A percentile compares a stretch with the other conserved stretches of the same genome.
Conservation (phyloP, 2,888 invertebrate genomes). For the Chironomus riparius region DNA sequence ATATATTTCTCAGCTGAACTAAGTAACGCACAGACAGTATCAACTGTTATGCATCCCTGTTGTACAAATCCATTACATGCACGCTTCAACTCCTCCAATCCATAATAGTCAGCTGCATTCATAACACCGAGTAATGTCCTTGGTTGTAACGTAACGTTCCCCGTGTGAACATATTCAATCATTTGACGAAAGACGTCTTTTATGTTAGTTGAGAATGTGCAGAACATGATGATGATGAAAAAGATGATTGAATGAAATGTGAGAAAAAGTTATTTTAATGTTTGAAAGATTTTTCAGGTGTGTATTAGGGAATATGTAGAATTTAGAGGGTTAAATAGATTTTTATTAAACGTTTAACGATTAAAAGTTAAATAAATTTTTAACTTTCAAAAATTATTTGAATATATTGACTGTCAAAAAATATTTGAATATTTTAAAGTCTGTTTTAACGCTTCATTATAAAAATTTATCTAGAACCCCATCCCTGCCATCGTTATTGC, state of each 20-base stretch:
- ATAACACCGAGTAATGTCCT: slow-evolving; percentile 60
- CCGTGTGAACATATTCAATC: slow-evolving; percentile 65
- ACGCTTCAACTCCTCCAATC: slow-evolving; percentile 56
- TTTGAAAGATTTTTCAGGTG: background rate
- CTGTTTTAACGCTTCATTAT: too few species aligned
- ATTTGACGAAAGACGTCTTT: slow-evolving; percentile 60
- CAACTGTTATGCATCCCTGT: slow-evolving; percentile 63
- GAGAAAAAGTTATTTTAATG: background rate
- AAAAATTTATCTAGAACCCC: too few species aligned
- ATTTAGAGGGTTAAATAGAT: too few species aligned
- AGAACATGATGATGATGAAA: background rate
- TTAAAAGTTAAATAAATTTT: too few species aligned
- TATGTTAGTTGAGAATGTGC: background rate
- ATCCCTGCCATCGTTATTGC: too few species aligned
- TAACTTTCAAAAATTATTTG: background rate
- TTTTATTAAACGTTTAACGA: too few species aligned
- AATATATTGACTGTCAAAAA: too few species aligned
- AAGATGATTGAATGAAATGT: background rate
- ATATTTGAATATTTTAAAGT: too few species aligned
- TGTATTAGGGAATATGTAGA: too few species aligned
- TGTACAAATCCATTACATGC: slow-evolving; percentile 65
- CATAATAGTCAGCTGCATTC: slow-evolving; percentile 68
- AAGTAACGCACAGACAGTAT: slow-evolving; percentile 62
- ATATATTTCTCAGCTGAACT: slow-evolving; percentile 64
- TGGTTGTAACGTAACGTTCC: slow-evolving; percentile 61